Conservation (phyloP, 92 coral and sea anemone species). For the Galaxea fascicularis region DNA sequence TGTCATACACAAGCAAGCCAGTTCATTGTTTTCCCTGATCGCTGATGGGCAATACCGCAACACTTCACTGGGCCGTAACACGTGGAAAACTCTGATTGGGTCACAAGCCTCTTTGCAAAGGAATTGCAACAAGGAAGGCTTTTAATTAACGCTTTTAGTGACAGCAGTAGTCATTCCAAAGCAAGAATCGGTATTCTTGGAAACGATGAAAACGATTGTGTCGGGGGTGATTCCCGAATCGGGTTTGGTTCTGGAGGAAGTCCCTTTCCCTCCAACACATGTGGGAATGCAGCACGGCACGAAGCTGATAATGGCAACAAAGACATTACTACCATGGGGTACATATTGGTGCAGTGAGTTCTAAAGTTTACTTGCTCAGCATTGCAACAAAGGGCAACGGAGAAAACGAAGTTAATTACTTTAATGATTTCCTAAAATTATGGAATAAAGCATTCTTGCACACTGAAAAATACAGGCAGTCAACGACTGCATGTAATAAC, state of each 20-base stretch:
- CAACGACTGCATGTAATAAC: too few species aligned
- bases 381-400: too few species aligned
- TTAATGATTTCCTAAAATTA: too few species aligned
- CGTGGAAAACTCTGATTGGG: conserved; percentile 27
- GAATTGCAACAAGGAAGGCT: not conserved
- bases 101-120: not conserved
- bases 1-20: conserved; percentile 4
- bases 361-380: too few species aligned
- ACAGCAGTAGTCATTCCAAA: not conserved
- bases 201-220: conserved; percentile 12
- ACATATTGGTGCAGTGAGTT: too few species aligned
- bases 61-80: conserved; percentile 20
- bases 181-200: conserved; percentile 37
- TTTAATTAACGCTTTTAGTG: not conserved
- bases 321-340: too few species aligned
- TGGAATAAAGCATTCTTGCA: too few species aligned
- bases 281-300: too few species aligned
- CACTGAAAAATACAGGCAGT: too few species aligned
- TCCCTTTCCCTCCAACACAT: too few species aligned
- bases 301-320: too few species aligned
- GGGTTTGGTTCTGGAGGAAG: conserved; percentile 49
- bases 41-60: conserved; percentile 24
- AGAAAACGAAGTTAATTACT: too few species aligned
- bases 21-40: conserved; percentile 26
- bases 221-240: conserved; percentile 10